These are phyloP conservation scores for Haemorhous mexicanus DNA, from an alignment of 2,113 vertebrate species.

Conservation along the genomic window DNA sequence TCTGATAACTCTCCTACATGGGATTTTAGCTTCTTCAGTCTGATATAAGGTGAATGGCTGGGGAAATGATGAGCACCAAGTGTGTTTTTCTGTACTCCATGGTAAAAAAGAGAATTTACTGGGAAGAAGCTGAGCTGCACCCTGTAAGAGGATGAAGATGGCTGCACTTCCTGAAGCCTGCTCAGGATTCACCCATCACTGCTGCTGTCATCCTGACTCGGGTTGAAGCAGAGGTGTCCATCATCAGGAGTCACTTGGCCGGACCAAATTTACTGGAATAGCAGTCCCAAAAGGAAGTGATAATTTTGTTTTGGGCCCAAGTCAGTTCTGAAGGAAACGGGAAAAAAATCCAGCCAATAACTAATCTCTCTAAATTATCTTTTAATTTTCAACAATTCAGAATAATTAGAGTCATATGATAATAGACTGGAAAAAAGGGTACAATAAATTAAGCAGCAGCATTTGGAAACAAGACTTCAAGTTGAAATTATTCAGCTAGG, in stretches of 20 bases:
- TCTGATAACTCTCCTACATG: not conserved
- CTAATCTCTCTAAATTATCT: not conserved
- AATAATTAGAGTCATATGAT: not conserved
- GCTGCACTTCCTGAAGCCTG: not conserved
- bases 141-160: not conserved
- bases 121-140: not conserved
- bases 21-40: not conserved
- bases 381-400: not conserved
- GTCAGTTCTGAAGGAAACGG: not conserved
- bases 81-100: rapidly evolving
- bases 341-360: not conserved
- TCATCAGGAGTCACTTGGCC: not conserved
- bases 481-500: not conserved
- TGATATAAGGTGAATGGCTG: not conserved
- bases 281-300: not conserved
- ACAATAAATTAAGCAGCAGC: not conserved
- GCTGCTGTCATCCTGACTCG: not conserved
- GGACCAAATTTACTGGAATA: not conserved
- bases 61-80: not conserved
- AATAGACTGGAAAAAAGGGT: not conserved
- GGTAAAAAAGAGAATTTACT: not conserved
- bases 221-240: not conserved
- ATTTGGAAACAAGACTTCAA: not conserved
- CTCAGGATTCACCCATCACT: not conserved
- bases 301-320: not conserved